A percentile compares a stretch with the other conserved stretches of the same genome.
Conservation (phyloP, 92 coral and sea anemone genomes). For the Palythoa grandiflora region DNA sequence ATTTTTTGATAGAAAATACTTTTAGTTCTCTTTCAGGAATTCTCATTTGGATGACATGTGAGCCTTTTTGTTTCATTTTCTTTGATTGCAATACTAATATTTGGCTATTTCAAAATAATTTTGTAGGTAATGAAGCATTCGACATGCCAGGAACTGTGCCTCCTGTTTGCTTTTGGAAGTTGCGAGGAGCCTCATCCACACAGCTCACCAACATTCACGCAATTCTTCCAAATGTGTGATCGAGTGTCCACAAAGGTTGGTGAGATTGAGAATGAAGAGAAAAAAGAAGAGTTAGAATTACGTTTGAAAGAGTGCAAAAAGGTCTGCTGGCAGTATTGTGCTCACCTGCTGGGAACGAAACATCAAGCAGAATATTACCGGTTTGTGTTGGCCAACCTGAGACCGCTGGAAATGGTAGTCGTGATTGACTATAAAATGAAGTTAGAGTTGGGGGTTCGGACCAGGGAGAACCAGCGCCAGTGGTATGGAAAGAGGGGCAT, state of each 20-base stretch:
- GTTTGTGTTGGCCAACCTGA: not conserved
- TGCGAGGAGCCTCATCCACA: constrained; percentile 9
- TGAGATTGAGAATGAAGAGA: not conserved
- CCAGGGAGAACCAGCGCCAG: constrained; percentile 12
- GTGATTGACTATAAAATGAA: constrained; percentile 25
- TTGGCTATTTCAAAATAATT: constrained; percentile 1
- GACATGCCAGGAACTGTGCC: constrained; percentile 4
- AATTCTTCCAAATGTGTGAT: not conserved
- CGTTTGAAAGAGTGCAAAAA: not conserved
- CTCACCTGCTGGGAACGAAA: constrained; percentile 10
- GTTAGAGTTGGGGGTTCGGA: constrained; percentile 23
- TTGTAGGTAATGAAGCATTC: not conserved
- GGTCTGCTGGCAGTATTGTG: constrained; percentile 1
- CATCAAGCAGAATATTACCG: constrained; percentile 13
- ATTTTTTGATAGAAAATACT: not conserved
- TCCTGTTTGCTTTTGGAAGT: not conserved
- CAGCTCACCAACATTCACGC: constrained; percentile 1
- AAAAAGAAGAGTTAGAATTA: not conserved
- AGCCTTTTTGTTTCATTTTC: not conserved
- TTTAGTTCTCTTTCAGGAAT: not conserved
- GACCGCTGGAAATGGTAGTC: not conserved
- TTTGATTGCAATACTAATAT: not conserved
- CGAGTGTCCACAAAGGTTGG: not conserved
- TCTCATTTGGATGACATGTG: not conserved
- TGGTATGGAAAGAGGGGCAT: constrained; percentile 40